Conservation (phyloP, 2,797 vertebrate species). For the Sebastiscus tertius region DNA sequence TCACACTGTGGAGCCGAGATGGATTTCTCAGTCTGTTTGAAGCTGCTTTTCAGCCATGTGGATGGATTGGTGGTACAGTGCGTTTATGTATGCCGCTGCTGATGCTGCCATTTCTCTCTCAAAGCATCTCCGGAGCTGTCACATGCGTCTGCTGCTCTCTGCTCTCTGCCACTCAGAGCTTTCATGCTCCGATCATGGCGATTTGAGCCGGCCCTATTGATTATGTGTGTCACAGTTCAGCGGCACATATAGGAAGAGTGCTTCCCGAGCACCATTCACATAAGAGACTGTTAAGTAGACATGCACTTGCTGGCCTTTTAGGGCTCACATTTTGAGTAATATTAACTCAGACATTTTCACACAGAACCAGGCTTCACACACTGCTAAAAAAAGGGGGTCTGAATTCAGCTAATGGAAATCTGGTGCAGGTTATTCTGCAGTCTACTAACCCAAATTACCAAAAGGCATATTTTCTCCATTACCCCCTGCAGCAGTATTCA, state of each 20-base stretch:
- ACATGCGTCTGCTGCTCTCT: conserved; percentile 32
- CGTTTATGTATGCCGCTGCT: conserved; percentile 46
- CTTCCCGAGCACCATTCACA: background rate
- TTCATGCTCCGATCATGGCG: conserved; percentile 8
- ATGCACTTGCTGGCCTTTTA: background rate
- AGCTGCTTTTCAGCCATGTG: conserved; percentile 46
- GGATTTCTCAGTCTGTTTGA: conserved; percentile 75
- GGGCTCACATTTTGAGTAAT: background rate
- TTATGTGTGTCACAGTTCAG: conserved; percentile 14
- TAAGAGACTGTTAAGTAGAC: background rate
- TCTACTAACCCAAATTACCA: background rate
- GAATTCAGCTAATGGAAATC: conserved; percentile 6
- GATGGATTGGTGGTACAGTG: conserved; percentile 57
- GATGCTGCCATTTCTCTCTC: conserved; percentile 53
- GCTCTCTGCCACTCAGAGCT: conserved; percentile 41
- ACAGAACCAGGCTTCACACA: background rate
- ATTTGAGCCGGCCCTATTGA: conserved; percentile 20
- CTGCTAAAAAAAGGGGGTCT: background rate
- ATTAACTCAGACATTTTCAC: background rate
- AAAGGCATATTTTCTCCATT: background rate
- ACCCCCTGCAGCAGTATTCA: background rate
- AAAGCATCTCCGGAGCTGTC: conserved; percentile 45
- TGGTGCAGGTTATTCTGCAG: background rate
- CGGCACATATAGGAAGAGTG: background rate
- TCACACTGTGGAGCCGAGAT: conserved; percentile 43